Base-by-base conservation (phyloP, 2,113 vertebrate species). In the Tapirus terrestris region DNA sequence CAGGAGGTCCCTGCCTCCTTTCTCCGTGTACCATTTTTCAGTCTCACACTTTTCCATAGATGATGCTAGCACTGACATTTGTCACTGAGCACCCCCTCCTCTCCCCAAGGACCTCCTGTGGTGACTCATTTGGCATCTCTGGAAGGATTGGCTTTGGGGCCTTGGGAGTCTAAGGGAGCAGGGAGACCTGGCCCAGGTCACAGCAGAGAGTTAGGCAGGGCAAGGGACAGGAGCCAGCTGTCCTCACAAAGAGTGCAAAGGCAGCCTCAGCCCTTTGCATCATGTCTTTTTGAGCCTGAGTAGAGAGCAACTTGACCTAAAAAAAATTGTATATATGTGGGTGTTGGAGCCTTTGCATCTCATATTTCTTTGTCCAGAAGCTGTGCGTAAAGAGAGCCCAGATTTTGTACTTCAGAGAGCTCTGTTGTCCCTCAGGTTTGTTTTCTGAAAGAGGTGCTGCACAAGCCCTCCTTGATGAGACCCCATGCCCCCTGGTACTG, bases 281-380 rank as follows among this genome's bases (percentile, higher is more conserved):
- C 53, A 9, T 60, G 45, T 89, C 75, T 68, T 76, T 94, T 36
- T 80, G 92, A 89, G 73, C 82, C 68, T 56, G 43, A 73, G 58
- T 39, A 61, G 77, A 92, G 56, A 87, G 61, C 79, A 95, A 20
- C 61, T 86, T 97, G 94, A 92, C 91, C 90, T 89, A 89, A 80
- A 97, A 96, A 96, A 91, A 43, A 36, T 43, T 33, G 33, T 58
- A 1, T 67, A 1, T 39, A 43, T n/a, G 51, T 96, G 87, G 96
- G 53, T 23, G 68, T 68, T 79, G 75, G 86, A 68, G 89, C 63
- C 25, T 89, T 68, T 87, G 48, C 65, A 58, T 45, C 56, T 65
- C 56, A 3, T 48, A 0, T 12, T 31, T 89, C 89, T 80, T 72
- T 76, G 73, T 88, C 89, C 29, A 29, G 56, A 84, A 61, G 67